These are phyloP conservation scores for Eumerus sabulonum DNA, from an alignment of 2,888 invertebrate species.

Conservation along the genomic window DNA sequence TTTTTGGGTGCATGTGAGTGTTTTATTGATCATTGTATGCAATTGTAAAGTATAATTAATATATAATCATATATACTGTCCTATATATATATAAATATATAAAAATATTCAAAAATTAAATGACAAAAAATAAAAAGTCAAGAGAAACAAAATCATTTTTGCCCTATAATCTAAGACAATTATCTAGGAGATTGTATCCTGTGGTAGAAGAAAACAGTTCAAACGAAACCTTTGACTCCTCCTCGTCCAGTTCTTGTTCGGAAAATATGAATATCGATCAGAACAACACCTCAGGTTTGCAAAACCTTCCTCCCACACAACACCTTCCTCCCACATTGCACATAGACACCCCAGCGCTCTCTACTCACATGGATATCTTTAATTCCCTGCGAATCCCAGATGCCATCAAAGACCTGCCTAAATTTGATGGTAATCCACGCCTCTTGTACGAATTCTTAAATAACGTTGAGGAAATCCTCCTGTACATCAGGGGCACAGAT, in stretches of 20 bases:
- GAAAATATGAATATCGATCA: constrained; percentile 3
- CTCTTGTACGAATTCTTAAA: constrained; percentile 9
- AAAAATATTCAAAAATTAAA: too few species aligned
- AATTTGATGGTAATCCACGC: constrained; percentile 4
- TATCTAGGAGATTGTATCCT: too few species aligned
- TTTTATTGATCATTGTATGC: too few species aligned
- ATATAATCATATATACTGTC: too few species aligned
- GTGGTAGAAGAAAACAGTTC: not conserved
- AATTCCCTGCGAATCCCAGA: constrained; percentile 9
- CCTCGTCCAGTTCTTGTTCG: not conserved
- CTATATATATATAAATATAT: too few species aligned
- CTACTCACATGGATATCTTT: not conserved
- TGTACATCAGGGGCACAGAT: not conserved
- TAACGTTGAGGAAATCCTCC: not conserved
- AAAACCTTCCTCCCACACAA: not conserved
- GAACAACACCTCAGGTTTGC: not conserved
- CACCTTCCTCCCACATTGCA: too few species aligned
- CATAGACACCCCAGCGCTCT: too few species aligned
- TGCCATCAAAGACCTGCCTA: not conserved
- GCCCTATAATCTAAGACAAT: too few species aligned
- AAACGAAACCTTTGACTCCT: not conserved
- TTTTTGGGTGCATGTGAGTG: too few species aligned
- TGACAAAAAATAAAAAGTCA: too few species aligned
- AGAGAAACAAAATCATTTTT: too few species aligned
- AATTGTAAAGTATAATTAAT: too few species aligned